These are phyloP conservation scores for Hesperophylax magnus DNA, from an alignment of 1,140 invertebrate species.

Conservation along the genomic window DNA sequence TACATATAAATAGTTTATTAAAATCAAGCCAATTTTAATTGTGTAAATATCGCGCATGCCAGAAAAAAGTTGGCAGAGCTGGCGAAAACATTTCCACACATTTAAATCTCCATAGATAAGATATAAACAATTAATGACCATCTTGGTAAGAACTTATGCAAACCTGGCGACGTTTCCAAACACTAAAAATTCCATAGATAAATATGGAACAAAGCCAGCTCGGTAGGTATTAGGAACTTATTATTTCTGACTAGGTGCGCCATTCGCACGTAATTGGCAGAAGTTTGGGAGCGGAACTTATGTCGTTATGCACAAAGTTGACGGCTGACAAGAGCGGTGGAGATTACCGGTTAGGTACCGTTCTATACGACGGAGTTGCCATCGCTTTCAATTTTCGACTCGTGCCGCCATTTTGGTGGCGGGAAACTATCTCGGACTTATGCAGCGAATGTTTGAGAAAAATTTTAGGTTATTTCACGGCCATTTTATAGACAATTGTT, in stretches of 20 bases:
- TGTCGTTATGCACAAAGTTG: slow-evolving; percentile 55
- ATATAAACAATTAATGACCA: too few species aligned
- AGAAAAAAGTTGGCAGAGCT: slow-evolving; percentile 2
- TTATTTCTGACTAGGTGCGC: background rate
- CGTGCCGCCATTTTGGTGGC: slow-evolving; percentile 29
- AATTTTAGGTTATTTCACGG: background rate
- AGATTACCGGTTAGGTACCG: slow-evolving; percentile 31
- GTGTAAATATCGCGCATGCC: slow-evolving; percentile 8
- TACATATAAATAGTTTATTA: background rate
- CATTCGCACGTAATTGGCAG: slow-evolving; percentile 48
- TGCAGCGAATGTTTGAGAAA: background rate
- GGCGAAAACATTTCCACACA: background rate
- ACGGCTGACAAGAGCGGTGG: slow-evolving; percentile 37
- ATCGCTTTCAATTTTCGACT: slow-evolving; percentile 47
- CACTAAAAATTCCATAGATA: too few species aligned
- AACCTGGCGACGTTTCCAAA: too few species aligned
- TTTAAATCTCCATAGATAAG: too few species aligned
- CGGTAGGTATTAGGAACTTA: too few species aligned
- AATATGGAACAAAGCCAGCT: too few species aligned
- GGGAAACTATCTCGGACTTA: background rate
- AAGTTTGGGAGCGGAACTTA: slow-evolving; percentile 44
- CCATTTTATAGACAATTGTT: background rate
- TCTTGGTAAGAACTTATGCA: too few species aligned
- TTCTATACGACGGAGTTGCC: slow-evolving; percentile 17
- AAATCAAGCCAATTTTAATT: slow-evolving; percentile 4